Base-by-base conservation (phyloP, 1,140 invertebrate species). In the Zaprionus inermis region DNA sequence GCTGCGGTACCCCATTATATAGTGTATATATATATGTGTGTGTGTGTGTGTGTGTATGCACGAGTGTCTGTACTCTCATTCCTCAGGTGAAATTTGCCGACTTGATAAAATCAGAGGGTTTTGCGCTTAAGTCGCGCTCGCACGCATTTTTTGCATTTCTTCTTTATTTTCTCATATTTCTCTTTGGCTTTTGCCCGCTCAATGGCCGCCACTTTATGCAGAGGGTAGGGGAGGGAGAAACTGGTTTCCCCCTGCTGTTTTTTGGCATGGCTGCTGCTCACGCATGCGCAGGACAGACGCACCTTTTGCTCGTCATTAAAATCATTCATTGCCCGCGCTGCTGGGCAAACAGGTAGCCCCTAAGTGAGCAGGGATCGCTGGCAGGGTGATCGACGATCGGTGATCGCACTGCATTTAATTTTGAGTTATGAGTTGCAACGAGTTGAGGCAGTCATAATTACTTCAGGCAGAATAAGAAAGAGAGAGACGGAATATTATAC, bases 321-420 rank as follows among this genome's bases (percentile, higher is more conserved):
- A 74, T 89, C 88, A 86, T 89, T 88, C 83, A 89, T 88, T 88
- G 84, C 83, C 44, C 10, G 78, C 70, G 79, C 80, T 78, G 78
- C 51, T 32, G 54, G 41, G 72, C 72, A 77, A 86, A 88, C 84
- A 88, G 83, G 83, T 89, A 88, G 83, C 82, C 24, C 38, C 49
- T 20, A 16, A 34, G 16, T 28, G 41, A 52, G 38, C 44, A 46
- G 56, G 75, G 61, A 68, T 41, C 14, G 16, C 44, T 46, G 9
- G 44, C 16, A 22, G 44, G 44, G 44, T 38, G 63, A 80, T 72
- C 66, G 38, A 22, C 22, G 54, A 66, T 51, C 69, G 20, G 58
- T 44, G 28, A 46, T 32, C 28, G 66, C 60, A 46, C 58, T 74
- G 58, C 66, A 66, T 52, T 72, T 49, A 63, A 52, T 72, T 86